These are phyloP conservation scores for Halictus quadricinctus DNA, from an alignment of 2,888 invertebrate species.

Conservation along the genomic window DNA sequence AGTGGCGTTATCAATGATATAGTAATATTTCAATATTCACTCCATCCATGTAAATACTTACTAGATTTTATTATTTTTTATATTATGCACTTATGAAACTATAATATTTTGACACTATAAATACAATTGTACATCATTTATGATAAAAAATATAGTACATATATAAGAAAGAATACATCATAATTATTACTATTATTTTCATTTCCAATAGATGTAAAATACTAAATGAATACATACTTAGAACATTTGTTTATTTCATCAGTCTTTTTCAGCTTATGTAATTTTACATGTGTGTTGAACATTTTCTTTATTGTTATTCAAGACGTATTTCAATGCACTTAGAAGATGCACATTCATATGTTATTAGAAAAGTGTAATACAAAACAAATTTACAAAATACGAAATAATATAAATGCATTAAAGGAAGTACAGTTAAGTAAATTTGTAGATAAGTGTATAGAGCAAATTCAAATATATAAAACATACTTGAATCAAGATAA, in stretches of 20 bases:
- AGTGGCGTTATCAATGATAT: background rate
- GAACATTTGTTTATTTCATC: constrained; percentile 16
- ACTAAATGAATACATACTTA: constrained; percentile 34
- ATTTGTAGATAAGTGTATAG: background rate
- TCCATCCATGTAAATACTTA: constrained; percentile 34
- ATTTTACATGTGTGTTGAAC: constrained; percentile 8
- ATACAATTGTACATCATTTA: constrained; percentile 45
- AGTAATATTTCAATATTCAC: background rate
- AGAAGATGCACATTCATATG: background rate
- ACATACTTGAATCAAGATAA: background rate
- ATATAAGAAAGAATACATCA: constrained; percentile 33
- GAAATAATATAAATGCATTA: constrained; percentile 25
- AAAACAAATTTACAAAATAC: constrained; percentile 7
- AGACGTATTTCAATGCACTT: background rate
- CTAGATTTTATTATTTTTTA: constrained; percentile 12
- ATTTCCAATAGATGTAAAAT: constrained; percentile 14
- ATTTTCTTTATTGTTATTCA: background rate
- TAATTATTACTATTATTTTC: constrained; percentile 11
- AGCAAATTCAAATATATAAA: constrained; percentile 3
- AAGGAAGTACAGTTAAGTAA: constrained; percentile 14
- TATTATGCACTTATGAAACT: constrained; percentile 10
- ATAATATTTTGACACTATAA: constrained; percentile 31
- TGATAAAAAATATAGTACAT: constrained; percentile 56
- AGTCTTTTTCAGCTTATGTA: constrained; percentile 24
- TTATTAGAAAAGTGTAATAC: background rate